Evolutionary conservation across 2,113 vertebrate species (phyloP), one percentile per base, ranked within the genome.

Genomic region (Noturus placidus): DNA sequence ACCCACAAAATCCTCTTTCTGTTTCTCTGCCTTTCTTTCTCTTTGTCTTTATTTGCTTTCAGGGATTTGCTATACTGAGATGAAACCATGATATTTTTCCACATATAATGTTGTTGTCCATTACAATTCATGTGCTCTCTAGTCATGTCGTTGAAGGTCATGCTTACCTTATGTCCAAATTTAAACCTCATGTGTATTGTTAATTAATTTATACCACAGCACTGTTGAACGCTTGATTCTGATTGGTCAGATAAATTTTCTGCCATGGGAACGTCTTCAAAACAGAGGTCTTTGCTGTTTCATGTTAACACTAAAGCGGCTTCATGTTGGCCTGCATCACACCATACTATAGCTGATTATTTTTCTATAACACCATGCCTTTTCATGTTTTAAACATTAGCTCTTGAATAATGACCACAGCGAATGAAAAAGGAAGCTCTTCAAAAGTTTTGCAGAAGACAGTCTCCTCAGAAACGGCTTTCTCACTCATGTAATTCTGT

Each of bases 391-490:
- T 0, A 52, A 77, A 77, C 14, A 30, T 22, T 46, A 46, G 10
- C n/a, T 78, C 46, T 54, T 82, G 30, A 30, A 83, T 30, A 52
- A 20, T 56, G 72, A 61, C 42, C 2, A 74, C 27, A 61, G 54
- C 33, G 20, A 50, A 50, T 42, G n/a, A 30, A 76, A 2, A 77
- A 42, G 35, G 50, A 76, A 35, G 59, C 22, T 83, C 84, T 84
- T 88, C 63, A 88, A 90, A 90, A 88, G 87, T 90, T 87, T 82
- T 17, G 35, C 42, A 63, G 52, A 80, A 70, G 9, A 88, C 88
- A 81, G 65, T 88, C 84, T 88, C 61, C 54, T 7, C 65, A 87
- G 63, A 84, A 82, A 77, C 69, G 52, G 76, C 82, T 72, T 84
- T 88, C 84, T 82, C 82, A 69, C 85, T 87, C 67, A 87, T 84